Conservation (phyloP, 2,888 invertebrate genomes). For the Resseliella maxima region DNA sequence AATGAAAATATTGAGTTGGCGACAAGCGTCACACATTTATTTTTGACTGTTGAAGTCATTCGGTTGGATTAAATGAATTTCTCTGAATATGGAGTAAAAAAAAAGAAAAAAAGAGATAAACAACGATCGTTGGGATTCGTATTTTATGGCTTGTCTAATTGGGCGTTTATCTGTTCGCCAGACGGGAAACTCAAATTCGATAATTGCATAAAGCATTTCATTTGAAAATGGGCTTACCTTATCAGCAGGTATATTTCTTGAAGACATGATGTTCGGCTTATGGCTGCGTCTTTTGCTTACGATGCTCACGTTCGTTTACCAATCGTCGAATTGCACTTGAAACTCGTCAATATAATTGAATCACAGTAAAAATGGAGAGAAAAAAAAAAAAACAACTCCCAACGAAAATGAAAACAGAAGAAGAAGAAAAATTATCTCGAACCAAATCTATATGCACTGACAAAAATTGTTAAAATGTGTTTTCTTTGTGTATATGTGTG, state of each 20-base stretch:
- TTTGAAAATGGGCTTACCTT: conserved; percentile 72
- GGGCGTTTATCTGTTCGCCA: conserved; percentile 31
- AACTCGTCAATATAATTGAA: conserved; percentile 31
- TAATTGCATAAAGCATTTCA: not conserved
- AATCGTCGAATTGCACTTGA: conserved; percentile 3
- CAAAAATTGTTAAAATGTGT: conserved; percentile 21
- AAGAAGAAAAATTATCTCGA: conserved; percentile 33
- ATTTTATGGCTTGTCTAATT: conserved; percentile 3
- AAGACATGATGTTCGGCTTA: conserved; percentile 70
- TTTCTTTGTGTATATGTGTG: too few species aligned
- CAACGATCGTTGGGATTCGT: not conserved
- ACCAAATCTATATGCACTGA: not conserved
- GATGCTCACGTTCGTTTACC: not conserved
- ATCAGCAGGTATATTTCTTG: conserved; percentile 85
- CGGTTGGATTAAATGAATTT: not conserved
- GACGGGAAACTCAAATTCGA: not conserved
- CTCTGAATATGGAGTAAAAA: not conserved
- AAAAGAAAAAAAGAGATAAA: not conserved
- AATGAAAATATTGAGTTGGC: not conserved
- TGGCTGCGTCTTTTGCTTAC: conserved; percentile 10
- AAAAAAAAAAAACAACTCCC: too few species aligned
- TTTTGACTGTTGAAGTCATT: not conserved
- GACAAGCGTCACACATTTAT: not conserved
- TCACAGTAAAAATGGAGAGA: not conserved
- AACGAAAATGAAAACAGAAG: too few species aligned